Percentiles rank a stretch among this genome's conserved stretches.
Evolutionary conservation across 2,113 vertebrate species (phyloP).

Genomic region (Paedocypris sp.): DNA sequence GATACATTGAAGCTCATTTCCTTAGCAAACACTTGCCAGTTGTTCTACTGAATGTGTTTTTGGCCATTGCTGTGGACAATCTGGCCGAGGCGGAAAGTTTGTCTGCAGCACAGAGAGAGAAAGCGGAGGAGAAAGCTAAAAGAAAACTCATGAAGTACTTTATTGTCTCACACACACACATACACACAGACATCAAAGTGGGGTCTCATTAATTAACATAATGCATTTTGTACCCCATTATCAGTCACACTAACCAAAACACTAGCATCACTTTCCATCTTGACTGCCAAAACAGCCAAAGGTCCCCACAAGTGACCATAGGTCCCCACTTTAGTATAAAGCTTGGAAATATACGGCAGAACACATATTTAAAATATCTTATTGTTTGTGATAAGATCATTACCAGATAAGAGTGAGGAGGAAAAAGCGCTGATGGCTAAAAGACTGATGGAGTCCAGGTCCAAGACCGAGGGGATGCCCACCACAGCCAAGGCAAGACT

Average conservation of each 20-base stretch:
- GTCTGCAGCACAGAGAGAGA: conserved; percentile 89
- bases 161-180: too few relatives aligned
- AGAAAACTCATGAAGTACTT: conserved; percentile 75
- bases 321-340: neutral
- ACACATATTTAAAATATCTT: too few relatives aligned
- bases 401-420: conserved; percentile 82
- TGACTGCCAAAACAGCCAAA: neutral
- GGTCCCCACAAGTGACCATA: neutral
- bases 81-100: conserved; percentile 90
- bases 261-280: neutral
- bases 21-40: conserved; percentile 67
- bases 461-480: conserved; percentile 82
- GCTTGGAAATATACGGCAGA: too few relatives aligned
- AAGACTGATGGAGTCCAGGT: conserved; percentile 82
- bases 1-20: conserved; percentile 35
- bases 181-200: too few relatives aligned
- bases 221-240: too few relatives aligned
- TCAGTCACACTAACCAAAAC: too few relatives aligned
- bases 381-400: conserved; percentile 51
- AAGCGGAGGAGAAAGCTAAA: conserved; percentile 77
- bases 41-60: conserved; percentile 93
- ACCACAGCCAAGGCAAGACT: conserved; percentile 84
- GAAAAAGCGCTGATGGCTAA: conserved; percentile 74
- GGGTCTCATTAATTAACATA: too few relatives aligned
- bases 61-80: conserved; percentile 96